These are phyloP conservation scores for Neoaliturus tenellus DNA, from an alignment of 2,888 invertebrate genomes.

Conservation along the genomic window DNA sequence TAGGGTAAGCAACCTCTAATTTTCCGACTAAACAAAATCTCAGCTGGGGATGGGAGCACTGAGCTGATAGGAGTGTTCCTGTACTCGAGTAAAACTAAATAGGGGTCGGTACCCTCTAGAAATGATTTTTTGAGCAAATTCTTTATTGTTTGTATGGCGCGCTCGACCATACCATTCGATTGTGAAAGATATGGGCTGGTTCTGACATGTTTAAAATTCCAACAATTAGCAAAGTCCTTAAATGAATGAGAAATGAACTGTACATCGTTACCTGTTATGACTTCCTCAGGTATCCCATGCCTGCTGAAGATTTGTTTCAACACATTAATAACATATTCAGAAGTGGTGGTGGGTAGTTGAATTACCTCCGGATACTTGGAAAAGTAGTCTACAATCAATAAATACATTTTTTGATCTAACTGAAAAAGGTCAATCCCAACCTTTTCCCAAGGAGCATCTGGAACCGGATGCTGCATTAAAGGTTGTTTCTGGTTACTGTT, in stretches of 20 bases:
- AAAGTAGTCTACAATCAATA: conserved; percentile 15
- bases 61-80: no score
- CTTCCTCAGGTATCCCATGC: conserved; percentile 13
- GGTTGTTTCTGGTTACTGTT: not conserved
- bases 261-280: not conserved
- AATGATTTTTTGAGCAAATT: no score
- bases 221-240: conserved; percentile 3
- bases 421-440: not conserved
- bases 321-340: not conserved
- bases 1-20: no score
- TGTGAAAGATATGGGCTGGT: no score
- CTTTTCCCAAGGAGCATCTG: not conserved
- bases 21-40: no score
- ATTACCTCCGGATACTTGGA: conserved; percentile 6
- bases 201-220: conserved; percentile 10
- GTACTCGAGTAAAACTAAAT: no score
- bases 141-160: no score
- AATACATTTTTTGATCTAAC: not conserved
- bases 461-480: not conserved
- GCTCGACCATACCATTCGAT: no score
- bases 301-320: conserved; percentile 23
- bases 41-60: no score
- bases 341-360: not conserved
- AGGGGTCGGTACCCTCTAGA: no score
- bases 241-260: no score